These are phyloP conservation scores for Ennomos erosarius DNA, from an alignment of 2,888 invertebrate species.

Conservation along the genomic window DNA sequence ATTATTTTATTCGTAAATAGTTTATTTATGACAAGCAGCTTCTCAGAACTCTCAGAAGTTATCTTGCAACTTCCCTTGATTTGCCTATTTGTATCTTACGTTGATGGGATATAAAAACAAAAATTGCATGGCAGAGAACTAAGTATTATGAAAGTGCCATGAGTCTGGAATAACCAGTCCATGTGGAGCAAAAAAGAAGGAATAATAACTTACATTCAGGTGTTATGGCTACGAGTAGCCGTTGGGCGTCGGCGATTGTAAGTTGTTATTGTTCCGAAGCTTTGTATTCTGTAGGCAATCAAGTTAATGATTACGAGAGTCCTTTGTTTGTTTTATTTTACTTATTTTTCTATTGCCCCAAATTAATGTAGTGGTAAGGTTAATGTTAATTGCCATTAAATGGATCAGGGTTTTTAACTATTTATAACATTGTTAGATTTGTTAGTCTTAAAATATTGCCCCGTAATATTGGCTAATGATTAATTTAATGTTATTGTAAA, in stretches of 20 bases:
- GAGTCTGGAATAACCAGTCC: slow-evolving; percentile 24
- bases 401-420: too few species aligned
- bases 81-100: slow-evolving; percentile 4
- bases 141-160: slow-evolving; percentile 13
- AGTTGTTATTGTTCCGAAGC: not conserved
- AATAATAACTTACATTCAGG: slow-evolving; percentile 3
- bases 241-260: not conserved
- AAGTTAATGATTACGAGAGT: too few species aligned
- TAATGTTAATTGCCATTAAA: too few species aligned
- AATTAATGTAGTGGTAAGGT: too few species aligned
- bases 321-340: too few species aligned
- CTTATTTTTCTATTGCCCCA: too few species aligned
- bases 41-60: slow-evolving; percentile 16
- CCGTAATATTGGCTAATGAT: too few species aligned
- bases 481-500: too few species aligned
- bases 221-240: not conserved
- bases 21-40: slow-evolving; percentile 10
- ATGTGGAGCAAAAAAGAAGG: slow-evolving; percentile 10
- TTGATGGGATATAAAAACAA: slow-evolving; percentile 12
- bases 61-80: slow-evolving; percentile 6
- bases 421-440: too few species aligned
- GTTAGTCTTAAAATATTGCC: too few species aligned
- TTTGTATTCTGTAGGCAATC: not conserved
- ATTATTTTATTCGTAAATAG: not conserved
- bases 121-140: slow-evolving; percentile 16